These are phyloP conservation scores for Elymnias hypermnestra DNA, from an alignment of 1,140 invertebrate genomes.

Conservation along the genomic window DNA sequence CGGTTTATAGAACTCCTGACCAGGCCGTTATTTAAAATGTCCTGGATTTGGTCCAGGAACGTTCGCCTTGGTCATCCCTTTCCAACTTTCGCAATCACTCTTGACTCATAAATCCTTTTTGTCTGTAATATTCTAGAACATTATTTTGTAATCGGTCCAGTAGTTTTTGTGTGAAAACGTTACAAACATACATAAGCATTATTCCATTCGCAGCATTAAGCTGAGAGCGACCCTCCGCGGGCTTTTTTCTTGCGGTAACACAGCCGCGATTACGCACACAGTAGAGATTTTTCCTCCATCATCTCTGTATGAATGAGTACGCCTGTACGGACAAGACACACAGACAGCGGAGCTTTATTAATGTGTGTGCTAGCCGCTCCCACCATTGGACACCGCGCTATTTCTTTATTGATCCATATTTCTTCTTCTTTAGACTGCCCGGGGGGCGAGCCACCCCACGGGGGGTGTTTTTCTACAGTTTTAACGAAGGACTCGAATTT, in stretches of 20 bases:
- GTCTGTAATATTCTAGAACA: no score
- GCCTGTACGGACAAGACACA: slow-evolving; percentile 25
- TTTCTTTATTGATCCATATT: slow-evolving; percentile 77
- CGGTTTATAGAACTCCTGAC: no score
- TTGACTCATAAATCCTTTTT: no score
- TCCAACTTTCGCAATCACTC: no score
- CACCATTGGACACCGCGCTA: slow-evolving; percentile 70
- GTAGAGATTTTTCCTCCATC: slow-evolving; percentile 33
- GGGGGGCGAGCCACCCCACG: slow-evolving; percentile 19
- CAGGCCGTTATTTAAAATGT: no score
- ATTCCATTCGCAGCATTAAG: slow-evolving; percentile 17
- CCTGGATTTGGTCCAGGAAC: no score
- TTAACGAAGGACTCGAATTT: slow-evolving; percentile 64
- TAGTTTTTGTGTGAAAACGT: no score
- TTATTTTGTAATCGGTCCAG: no score
- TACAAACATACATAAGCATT: no score
- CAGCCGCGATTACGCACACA: slow-evolving; percentile 39
- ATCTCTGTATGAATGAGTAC: slow-evolving; percentile 29
- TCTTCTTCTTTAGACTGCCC: slow-evolving; percentile 74
- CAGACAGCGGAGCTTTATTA: slow-evolving; percentile 5
- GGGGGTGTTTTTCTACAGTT: slow-evolving; percentile 73
- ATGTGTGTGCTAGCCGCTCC: slow-evolving; percentile 66
- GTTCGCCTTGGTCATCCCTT: no score
- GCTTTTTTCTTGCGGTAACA: slow-evolving; percentile 44
- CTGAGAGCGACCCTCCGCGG: slow-evolving; percentile 19